These are phyloP conservation scores for Tragelaphus scriptus DNA, from an alignment of 2,113 vertebrate genomes.

Conservation along the genomic window DNA sequence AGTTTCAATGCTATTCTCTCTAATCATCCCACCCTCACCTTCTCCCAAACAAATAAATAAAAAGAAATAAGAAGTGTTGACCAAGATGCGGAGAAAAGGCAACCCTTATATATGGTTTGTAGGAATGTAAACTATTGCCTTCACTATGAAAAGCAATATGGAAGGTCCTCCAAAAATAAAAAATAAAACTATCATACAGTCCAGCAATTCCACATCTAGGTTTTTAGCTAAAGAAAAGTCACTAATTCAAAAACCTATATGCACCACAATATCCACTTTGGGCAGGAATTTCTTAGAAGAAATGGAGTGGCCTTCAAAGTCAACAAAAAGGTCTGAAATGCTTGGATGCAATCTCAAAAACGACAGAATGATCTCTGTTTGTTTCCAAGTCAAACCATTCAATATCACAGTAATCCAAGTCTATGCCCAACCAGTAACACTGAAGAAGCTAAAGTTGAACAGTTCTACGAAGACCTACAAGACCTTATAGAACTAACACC, in stretches of 20 bases:
- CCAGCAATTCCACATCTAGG: background rate
- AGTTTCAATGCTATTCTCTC: background rate
- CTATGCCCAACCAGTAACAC: background rate
- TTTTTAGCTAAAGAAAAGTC: background rate
- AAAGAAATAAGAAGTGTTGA: background rate
- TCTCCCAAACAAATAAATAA: background rate
- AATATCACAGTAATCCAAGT: background rate
- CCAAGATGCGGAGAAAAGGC: background rate
- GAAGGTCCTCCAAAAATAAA: background rate
- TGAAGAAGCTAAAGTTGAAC: background rate
- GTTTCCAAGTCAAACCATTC: background rate
- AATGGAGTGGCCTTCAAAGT: rapidly evolving
- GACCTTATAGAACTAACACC: background rate
- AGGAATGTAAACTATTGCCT: background rate
- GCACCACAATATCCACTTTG: background rate
- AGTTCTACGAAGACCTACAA: background rate
- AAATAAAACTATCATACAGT: background rate
- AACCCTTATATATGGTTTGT: background rate
- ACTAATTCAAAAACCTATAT: background rate
- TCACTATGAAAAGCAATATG: background rate
- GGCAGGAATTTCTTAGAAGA: background rate
- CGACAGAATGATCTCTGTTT: background rate
- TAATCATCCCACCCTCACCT: background rate
- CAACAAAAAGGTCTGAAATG: background rate
- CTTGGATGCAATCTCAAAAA: background rate